Percentiles rank a stretch among this genome's conserved stretches.
Conservation (phyloP, 37 sponge, comb jelly and placozoan species). For the Crambe crambe region DNA sequence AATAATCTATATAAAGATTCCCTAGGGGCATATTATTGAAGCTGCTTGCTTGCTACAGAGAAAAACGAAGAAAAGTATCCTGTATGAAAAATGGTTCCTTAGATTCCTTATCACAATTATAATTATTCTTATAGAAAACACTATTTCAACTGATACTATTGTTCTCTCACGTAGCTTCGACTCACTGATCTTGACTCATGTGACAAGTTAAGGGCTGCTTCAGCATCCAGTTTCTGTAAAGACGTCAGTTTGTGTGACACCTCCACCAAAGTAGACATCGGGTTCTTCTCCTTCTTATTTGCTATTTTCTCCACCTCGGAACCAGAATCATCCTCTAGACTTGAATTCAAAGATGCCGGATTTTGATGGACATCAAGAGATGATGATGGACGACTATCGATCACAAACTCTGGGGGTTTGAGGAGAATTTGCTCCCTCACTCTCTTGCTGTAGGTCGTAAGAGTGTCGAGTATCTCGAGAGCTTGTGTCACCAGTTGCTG, state of each 20-base stretch:
- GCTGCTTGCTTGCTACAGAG: not conserved
- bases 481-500: conserved; percentile 16
- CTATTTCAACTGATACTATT: too few species aligned
- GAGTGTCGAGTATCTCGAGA: conserved; percentile 24
- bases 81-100: not conserved
- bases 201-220: not conserved
- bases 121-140: not conserved
- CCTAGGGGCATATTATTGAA: not conserved
- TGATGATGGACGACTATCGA: conserved; percentile 37
- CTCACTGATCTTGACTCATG: not conserved
- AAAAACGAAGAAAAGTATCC: not conserved
- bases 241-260: not conserved
- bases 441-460: conserved; percentile 7
- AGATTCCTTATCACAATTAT: not conserved
- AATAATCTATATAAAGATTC: not conserved
- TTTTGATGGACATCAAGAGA: conserved; percentile 2
- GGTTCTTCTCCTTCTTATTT: not conserved
- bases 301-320: not conserved
- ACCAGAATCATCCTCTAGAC: not conserved
- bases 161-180: too few species aligned
- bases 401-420: conserved; percentile 21
- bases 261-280: not conserved
- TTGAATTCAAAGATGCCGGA: not conserved
- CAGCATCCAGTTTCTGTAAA: not conserved
- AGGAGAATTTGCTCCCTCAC: conserved; percentile 24